phyloP scores from a whole-genome alignment of 2,797 vertebrate genomes.

The Catamblyrhynchus diadema region DNA sequence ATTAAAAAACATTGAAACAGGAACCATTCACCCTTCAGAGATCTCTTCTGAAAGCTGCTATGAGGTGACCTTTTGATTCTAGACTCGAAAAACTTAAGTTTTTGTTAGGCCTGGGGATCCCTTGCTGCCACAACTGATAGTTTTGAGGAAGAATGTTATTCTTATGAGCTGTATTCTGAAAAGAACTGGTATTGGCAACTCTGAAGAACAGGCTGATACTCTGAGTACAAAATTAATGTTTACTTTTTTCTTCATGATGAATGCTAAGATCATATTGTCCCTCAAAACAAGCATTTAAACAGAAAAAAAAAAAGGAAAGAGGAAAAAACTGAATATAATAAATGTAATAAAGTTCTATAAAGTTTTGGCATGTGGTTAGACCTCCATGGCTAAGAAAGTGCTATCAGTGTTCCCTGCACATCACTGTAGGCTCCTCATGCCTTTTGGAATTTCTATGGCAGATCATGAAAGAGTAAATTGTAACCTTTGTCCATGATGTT shows the following conservation, averaged over 20 bases:
- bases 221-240: background rate
- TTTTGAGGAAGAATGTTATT: background rate
- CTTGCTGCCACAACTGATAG: background rate
- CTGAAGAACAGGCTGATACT: background rate
- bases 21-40: background rate
- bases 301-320: background rate
- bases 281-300: background rate
- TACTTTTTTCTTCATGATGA: background rate
- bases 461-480: background rate
- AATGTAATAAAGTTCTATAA: background rate
- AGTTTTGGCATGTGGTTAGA: background rate
- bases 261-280: background rate
- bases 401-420: background rate
- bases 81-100: background rate
- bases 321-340: background rate
- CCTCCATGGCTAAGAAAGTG: background rate
- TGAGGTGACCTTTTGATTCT: background rate
- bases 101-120: background rate
- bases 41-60: background rate
- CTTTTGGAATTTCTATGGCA: background rate
- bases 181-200: background rate
- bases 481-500: accelerated
- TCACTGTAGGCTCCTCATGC: background rate
- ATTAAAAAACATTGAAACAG: background rate
- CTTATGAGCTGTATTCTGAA: background rate